Evolutionary conservation across 2,797 vertebrate species (phyloP).

Genomic region (Brachyalestes nurse): DNA sequence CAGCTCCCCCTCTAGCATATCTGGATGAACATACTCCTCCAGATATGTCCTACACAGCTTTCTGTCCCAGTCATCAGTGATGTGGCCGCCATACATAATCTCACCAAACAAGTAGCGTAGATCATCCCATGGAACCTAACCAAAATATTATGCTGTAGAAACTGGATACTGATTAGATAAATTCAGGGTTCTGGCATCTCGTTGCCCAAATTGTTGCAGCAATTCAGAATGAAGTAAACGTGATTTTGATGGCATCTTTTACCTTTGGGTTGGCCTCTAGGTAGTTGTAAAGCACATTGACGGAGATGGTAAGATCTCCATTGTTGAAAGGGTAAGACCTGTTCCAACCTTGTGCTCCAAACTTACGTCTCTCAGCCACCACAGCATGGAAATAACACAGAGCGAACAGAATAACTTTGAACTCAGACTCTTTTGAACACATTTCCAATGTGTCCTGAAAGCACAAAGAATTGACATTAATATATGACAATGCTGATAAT

Average conservation of each 20-base stretch:
- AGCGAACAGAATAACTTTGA: constrained; percentile 84
- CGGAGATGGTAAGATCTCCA: constrained; percentile 84
- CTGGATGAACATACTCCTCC: constrained; percentile 82
- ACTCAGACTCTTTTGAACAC: constrained; percentile 82
- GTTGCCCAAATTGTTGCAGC: not conserved
- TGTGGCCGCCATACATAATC: constrained; percentile 87
- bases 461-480: constrained; percentile 29
- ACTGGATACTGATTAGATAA: no score
- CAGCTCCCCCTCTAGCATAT: constrained; percentile 83
- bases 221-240: not conserved
- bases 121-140: constrained; percentile 84
- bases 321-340: constrained; percentile 81
- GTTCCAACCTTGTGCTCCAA: constrained; percentile 86
- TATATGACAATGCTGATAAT: no score
- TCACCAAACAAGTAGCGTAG: constrained; percentile 85
- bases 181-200: not conserved
- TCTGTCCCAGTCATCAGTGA: constrained; percentile 52
- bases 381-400: constrained; percentile 87
- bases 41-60: constrained; percentile 83
- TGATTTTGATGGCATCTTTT: not conserved
- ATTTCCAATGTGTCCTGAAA: constrained; percentile 84
- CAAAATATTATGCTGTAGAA: not conserved
- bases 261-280: constrained; percentile 84
- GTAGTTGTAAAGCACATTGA: constrained; percentile 81
- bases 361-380: constrained; percentile 82